Base-by-base conservation (phyloP, 2,888 invertebrate species). In the Troides helena region DNA sequence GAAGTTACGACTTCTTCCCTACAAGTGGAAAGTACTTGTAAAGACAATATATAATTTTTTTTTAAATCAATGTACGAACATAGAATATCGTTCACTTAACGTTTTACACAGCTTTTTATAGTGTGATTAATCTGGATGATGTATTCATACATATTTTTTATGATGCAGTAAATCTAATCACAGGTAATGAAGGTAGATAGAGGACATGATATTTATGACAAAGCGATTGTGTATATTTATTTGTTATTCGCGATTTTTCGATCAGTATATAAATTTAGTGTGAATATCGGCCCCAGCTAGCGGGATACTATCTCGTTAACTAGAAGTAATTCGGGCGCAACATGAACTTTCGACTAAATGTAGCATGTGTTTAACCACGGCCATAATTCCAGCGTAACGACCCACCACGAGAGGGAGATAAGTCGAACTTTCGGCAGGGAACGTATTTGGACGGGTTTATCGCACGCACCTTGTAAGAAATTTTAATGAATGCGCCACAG, bases 321-420 rank as follows among this genome's bases (percentile, higher is more conserved):
- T 83, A 84, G 85, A 82, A 89, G 84, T 89, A 88, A 86, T 86
- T 88, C 86, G 81, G 78, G 89, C 85, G 88, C 81, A 86, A 84
- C 88, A 84, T 86, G 89, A 88, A 91, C 86, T 90, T 91, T 89
- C 87, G 82, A 88, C 85, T 89, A 89, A 91, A 90, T 88, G 91
- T 90, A 88, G 87, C 91, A 92, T 92, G 90, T 92, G 92, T 90
- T 91, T 87, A 89, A 90, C 90, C 89, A 80, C 85, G 77, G 82
- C 88, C 85, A 89, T 91, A 90, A 90, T 90, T 92, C 85, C 80
- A 80, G 79, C 84, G 84, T 88, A 90, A 91, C 91, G 90, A 89
- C 89, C 89, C 79, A 76, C 88, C 88, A 90, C 90, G 92, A 89
- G 91, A 84, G 87, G 78, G 84, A 91, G 92, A 92, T 92, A 92